Evolutionary conservation across 2,113 vertebrate genomes (phyloP).

Genomic region (Procavia capensis): DNA sequence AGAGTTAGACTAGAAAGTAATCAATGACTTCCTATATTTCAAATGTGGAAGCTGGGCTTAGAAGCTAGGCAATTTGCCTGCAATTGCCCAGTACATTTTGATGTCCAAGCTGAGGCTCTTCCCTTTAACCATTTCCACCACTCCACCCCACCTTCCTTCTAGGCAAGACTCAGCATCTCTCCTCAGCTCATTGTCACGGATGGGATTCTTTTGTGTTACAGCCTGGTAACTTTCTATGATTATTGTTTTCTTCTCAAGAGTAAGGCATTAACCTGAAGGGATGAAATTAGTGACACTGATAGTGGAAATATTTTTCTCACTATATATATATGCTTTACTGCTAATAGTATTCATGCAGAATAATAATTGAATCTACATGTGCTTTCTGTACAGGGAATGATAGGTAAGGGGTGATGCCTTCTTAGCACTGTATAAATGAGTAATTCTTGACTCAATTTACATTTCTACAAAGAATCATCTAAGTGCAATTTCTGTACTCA

Average conservation of each 20-base stretch:
- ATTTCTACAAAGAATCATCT: constrained; percentile 52
- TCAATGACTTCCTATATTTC: not conserved
- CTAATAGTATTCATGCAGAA: not conserved
- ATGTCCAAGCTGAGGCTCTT: not conserved
- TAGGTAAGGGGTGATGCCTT: not conserved
- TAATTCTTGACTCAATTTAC: constrained; percentile 44
- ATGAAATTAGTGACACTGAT: constrained; percentile 27
- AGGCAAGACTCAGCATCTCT: not conserved
- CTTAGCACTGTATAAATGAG: not conserved
- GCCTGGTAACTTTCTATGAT: not conserved
- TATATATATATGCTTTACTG: not conserved
- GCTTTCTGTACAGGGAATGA: not conserved
- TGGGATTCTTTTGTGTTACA: not conserved
- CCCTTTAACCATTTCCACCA: not conserved
- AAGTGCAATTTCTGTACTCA: not conserved
- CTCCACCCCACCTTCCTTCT: too few species aligned
- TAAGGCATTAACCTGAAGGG: not conserved
- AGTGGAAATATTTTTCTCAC: not conserved
- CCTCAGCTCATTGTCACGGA: not conserved
- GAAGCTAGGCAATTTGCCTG: not conserved
- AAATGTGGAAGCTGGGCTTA: not conserved
- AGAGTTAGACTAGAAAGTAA: not conserved
- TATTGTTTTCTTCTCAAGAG: not conserved
- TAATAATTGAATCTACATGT: not conserved
- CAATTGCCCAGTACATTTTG: not conserved